phyloP scores from a whole-genome alignment of 2,113 vertebrate species.

The Pterophyllum scalare region DNA sequence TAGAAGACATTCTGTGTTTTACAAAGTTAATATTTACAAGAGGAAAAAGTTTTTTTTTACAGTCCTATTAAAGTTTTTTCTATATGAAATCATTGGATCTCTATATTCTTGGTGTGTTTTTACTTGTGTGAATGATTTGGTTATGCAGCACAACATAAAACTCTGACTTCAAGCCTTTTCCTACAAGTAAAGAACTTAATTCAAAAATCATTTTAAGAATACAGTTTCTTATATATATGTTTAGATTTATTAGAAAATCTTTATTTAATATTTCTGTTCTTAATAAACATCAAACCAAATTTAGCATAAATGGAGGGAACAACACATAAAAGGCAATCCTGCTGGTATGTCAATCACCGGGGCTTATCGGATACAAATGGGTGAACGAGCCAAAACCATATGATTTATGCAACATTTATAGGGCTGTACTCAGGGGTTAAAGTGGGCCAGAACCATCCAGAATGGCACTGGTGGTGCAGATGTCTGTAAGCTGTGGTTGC shows the following conservation, averaged over 20 bases:
- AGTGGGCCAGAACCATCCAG: too few relatives aligned
- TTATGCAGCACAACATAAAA: background rate
- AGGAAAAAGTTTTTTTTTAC: background rate
- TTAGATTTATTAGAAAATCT: background rate
- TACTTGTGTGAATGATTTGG: background rate
- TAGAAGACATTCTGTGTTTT: slow-evolving; percentile 16
- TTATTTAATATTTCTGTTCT: background rate
- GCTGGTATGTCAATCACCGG: too few relatives aligned
- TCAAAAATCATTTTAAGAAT: background rate
- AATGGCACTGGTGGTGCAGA: too few relatives aligned
- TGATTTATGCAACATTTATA: too few relatives aligned
- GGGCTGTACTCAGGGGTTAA: too few relatives aligned
- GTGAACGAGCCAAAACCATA: too few relatives aligned
- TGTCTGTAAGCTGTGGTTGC: too few relatives aligned
- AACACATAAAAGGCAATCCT: too few relatives aligned
- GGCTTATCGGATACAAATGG: too few relatives aligned
- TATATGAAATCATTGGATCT: background rate
- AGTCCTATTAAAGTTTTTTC: background rate
- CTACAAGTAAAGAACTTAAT: background rate
- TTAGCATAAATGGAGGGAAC: too few relatives aligned
- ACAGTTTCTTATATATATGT: too few relatives aligned
- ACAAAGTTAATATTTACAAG: slow-evolving; percentile 48
- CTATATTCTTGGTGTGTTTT: background rate
- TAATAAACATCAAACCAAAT: background rate
- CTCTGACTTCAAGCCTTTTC: background rate